Evolutionary conservation across 1,140 invertebrate genomes (phyloP), one percentile per base, ranked within the genome.

Genomic region (Hyphantria cunea): DNA sequence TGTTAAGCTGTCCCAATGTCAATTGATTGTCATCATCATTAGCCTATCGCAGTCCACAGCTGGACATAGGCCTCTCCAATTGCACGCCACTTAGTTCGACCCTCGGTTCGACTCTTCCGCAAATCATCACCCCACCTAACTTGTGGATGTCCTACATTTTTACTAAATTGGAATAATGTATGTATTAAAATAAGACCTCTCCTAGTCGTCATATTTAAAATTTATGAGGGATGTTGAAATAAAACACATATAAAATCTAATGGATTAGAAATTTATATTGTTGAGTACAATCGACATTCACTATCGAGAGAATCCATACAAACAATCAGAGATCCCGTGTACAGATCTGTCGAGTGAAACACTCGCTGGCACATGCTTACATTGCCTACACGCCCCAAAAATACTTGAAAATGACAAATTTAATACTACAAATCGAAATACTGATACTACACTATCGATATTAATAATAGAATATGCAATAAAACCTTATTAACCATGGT

Each of bases 221-320:
- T 25, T 25, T 25, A 25, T 25, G 5, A 25, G 17, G 17, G 5
- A 25, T 25, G 39, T 14, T 52, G 48, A 82, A 85, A 84, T 83
- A 81, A 85, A 84, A 84, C 72, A 64, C 70, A 66, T 13, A 45
- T 50, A 41, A 72, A 78, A 78, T 86, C 80, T 87, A 89, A 87
- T 87, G 86, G 84, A 87, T 89, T 87, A 87, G 82, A 89, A 89
- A 85, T 89, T 83, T 86, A 86, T 86, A 85, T 89, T 89, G 80
- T 85, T 87, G 86, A 89, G 80, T 89, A 89, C 86, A 89, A 86
- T 89, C 76, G 78, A 89, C 76, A 80, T 80, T 80, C 72, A 84
- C 76, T 70, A 78, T 76, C 72, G 66, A 83, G 76, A 81, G 78
- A 78, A 78, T 69, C 68, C 74, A 78, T 69, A 83, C 73, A 72